Evolutionary conservation across 2,113 vertebrate genomes (phyloP), one percentile per base, ranked within the genome.

Genomic region (Columba janthina): DNA sequence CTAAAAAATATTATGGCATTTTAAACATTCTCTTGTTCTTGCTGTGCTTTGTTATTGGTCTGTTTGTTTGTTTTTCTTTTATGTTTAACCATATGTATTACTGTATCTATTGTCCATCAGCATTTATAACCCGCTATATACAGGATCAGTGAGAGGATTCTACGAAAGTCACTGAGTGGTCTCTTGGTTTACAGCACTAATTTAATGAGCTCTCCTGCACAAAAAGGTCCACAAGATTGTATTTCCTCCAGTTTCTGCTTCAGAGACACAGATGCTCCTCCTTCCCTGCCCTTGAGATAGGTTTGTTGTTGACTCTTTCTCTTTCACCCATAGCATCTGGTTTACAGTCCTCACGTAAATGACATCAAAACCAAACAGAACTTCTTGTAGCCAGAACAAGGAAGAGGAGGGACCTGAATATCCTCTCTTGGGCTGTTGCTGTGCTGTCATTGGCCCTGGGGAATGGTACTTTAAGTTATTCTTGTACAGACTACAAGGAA

Each of bases 21-120:
- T 51, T 18, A 34, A 11, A 19, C 44, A 19, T 44, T 18, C 44
- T 53, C 16, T 17, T 17, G 10, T 53, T 6, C 26, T 15, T 26
- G 3, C 0, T 5, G 5, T 8, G 9, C 32, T 31, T 5, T 29
- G 48, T 50, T 24, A 9, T 9, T 48, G 3, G 11, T 13, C 5
- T 11, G 8, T 21, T 36, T 34, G 9, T 9, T 54, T 75, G 7
- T 8, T 26, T 51, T 56, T 8, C 9, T 38, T 54, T 64, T 56
- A 31, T 36, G 70, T 60, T 22, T 7, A 24, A 24, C 3, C 17
- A 4, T 38, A 12, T 40, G 20, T 69, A 17, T 64, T 85, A 29
- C 60, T 36, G 6, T 34, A n/a, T 65, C 16, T 65, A 2, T 42
- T 65, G n/a, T 3, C 18, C 6, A 18, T 61, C 31, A 83, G 13